These are phyloP conservation scores for Sander vitreus DNA, from an alignment of 2,113 vertebrate genomes.

Conservation along the genomic window DNA sequence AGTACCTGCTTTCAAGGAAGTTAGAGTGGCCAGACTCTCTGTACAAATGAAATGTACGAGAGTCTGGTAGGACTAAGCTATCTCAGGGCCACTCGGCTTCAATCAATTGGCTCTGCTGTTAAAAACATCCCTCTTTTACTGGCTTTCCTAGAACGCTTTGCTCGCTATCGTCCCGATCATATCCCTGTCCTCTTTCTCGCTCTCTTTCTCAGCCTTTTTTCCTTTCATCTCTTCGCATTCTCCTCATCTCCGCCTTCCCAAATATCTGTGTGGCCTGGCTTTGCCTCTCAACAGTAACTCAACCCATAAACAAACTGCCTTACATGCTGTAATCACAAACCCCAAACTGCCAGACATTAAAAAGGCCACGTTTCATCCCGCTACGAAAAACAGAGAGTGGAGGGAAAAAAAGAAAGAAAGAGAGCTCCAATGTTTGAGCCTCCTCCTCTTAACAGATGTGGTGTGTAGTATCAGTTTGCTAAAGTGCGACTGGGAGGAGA, in stretches of 20 bases:
- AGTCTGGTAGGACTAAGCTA: too few species aligned
- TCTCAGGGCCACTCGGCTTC: neutral
- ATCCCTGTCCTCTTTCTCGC: slow-evolving; percentile 26
- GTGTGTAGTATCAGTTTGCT: slow-evolving; percentile 87
- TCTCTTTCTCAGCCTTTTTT: slow-evolving; percentile 34
- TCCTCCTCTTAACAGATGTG: slow-evolving; percentile 86
- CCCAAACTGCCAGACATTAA: slow-evolving; percentile 92
- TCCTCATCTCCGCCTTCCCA: slow-evolving; percentile 71
- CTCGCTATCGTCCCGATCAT: slow-evolving; percentile 52
- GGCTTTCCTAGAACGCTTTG: slow-evolving; percentile 11
- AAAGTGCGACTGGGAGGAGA: slow-evolving; percentile 67
- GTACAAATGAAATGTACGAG: too few species aligned
- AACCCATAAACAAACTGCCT: slow-evolving; percentile 97
- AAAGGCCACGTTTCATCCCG: slow-evolving; percentile 92
- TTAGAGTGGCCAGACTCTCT: too few species aligned
- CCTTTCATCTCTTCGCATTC: slow-evolving; percentile 64
- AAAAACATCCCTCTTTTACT: slow-evolving; percentile 50
- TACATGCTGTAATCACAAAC: slow-evolving; percentile 93
- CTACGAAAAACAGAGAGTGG: slow-evolving; percentile 78
- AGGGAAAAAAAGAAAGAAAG: slow-evolving; percentile 62
- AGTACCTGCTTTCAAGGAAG: too few species aligned
- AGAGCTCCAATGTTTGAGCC: slow-evolving; percentile 77
- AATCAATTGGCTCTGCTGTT: neutral
- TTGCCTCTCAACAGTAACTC: slow-evolving; percentile 95
- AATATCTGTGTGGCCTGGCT: slow-evolving; percentile 93